Base-by-base conservation (phyloP, 2,113 vertebrate genomes). In the Hyla sarda region DNA sequence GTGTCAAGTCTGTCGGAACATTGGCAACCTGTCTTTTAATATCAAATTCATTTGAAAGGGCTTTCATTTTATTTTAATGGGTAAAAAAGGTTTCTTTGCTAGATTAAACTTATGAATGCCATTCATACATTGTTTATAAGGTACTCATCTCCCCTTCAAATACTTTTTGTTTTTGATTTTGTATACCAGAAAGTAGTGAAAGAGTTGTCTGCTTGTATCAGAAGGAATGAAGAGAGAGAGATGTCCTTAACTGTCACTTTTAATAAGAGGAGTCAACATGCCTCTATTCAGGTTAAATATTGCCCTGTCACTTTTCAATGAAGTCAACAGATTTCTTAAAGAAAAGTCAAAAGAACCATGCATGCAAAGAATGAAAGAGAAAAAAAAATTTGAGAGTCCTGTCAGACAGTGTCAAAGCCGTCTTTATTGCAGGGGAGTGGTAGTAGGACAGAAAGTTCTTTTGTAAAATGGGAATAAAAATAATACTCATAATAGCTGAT, bases 91-190 rank as follows among this genome's bases (percentile, higher is more conserved):
- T 96, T 95, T 96, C 95, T 95, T 95, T 95, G 95, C 93, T 95
- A 94, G 96, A 97, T 97, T 97, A 96, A 96, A 98, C 97, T 96
- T 97, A 96, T 95, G 95, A 98, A 97, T 97, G 96, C 97, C 95
- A 93, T 95, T 99, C 97, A 98, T 97, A 96, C 96, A 97, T 98
- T 96, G 96, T 98, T 98, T 95, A 99, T 98, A 94, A 95, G 95
- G 96, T 96, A 95, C 94, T 95, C 93, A 94, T 94, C 93, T 94
- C 93, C 93, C 92, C 82, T 88, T 94, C 94, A 92, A 10, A 88
- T 96, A 96, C 95, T 96, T 96, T 96, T 96, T 97, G 96, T 95
- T 95, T 95, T 97, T 96, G 50, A 96, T 96, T 98, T 97, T 95
- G 92, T 95, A 95, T 96, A 95, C 95, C 96, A 96, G 96, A 98